Conservation (phyloP, 2,888 invertebrate genomes). For the Masnerella sp. region DNA sequence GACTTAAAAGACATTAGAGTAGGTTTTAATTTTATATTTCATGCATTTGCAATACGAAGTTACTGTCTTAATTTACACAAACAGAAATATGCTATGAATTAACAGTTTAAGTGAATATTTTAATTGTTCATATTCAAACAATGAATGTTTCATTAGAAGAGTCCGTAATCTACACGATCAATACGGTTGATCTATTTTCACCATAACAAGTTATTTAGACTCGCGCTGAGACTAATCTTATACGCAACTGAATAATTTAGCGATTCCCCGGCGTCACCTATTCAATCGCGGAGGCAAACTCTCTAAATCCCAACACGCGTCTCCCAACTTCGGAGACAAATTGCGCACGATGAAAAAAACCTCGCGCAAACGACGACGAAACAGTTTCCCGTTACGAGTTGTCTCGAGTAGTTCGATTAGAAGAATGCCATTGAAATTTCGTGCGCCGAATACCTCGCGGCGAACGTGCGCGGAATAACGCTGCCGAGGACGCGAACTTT, state of each 20-base stretch:
- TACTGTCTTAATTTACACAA: too few relatives aligned
- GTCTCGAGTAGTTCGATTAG: slow-evolving; percentile 39
- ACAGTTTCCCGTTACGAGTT: slow-evolving; percentile 34
- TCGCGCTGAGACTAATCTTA: slow-evolving; percentile 6
- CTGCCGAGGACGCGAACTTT: slow-evolving; percentile 27
- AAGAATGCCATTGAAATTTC: slow-evolving; percentile 54
- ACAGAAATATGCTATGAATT: too few relatives aligned
- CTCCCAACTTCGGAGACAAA: slow-evolving; percentile 34
- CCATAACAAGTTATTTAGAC: too few relatives aligned
- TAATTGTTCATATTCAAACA: too few relatives aligned
- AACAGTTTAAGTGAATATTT: too few relatives aligned
- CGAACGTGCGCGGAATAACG: slow-evolving; percentile 48
- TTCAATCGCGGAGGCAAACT: slow-evolving; percentile 17
- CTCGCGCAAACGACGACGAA: slow-evolving; percentile 12
- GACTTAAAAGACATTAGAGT: too few relatives aligned
- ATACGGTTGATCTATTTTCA: not conserved
- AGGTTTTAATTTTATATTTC: too few relatives aligned
- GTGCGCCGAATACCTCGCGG: slow-evolving; percentile 32
- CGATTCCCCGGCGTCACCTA: slow-evolving; percentile 8
- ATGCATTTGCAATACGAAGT: too few relatives aligned
- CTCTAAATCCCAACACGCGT: not conserved
- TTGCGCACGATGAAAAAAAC: slow-evolving; percentile 20
- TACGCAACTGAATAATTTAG: slow-evolving; percentile 15
- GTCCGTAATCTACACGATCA: too few relatives aligned
- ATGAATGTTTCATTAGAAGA: too few relatives aligned